Conservation (phyloP, 2,797 vertebrate species). For the Setipinna tenuifilis region DNA sequence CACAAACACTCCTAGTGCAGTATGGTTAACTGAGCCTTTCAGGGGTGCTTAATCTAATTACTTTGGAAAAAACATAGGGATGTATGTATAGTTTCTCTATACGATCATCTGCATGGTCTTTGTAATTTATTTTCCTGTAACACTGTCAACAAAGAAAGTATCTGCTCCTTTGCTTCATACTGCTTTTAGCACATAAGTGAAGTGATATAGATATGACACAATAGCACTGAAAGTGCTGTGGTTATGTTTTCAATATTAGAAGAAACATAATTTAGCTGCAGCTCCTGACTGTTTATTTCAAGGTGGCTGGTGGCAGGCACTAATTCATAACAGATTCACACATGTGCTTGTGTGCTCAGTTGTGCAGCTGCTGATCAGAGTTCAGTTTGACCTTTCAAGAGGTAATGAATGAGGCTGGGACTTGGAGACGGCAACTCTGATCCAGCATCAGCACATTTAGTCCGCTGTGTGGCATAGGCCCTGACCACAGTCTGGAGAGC, state of each 20-base stretch:
- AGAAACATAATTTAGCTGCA: not conserved
- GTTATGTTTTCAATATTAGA: not conserved
- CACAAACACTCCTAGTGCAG: not conserved
- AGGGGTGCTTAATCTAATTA: not conserved
- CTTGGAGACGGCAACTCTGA: not conserved
- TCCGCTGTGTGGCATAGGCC: not conserved
- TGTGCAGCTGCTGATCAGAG: slow-evolving; percentile 13
- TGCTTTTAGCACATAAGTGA: not conserved
- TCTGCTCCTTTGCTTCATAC: not conserved
- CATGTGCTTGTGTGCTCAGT: not conserved
- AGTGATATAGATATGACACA: not conserved
- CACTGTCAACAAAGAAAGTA: not conserved
- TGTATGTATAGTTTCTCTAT: not conserved
- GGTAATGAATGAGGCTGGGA: slow-evolving; percentile 16
- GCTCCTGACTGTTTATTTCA: not conserved
- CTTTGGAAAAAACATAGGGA: too few relatives aligned
- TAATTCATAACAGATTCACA: not conserved
- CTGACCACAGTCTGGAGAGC: slow-evolving; percentile 24
- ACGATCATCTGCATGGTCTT: not conserved
- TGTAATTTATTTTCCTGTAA: not conserved
- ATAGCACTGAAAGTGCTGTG: not conserved
- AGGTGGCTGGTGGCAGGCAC: not conserved
- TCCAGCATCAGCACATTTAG: slow-evolving; percentile 21
- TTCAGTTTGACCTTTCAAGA: slow-evolving; percentile 5
- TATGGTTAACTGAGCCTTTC: not conserved